These are phyloP conservation scores for Gymnoscelis rufifasciata DNA, from an alignment of 2,888 invertebrate species.

Conservation along the genomic window DNA sequence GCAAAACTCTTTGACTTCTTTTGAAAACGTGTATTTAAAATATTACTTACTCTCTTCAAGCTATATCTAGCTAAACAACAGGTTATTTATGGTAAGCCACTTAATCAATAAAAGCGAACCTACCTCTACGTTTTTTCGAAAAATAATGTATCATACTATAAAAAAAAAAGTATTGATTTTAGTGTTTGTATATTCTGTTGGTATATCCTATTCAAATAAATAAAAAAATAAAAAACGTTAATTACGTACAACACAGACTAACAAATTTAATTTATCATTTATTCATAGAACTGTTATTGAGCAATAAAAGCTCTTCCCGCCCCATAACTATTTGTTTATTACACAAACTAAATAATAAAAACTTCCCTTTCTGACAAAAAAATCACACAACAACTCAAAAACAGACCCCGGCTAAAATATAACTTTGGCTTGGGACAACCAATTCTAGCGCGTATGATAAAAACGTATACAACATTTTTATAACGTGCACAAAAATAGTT, in stretches of 20 bases:
- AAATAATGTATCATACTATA: no score
- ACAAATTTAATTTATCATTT: conserved; percentile 3
- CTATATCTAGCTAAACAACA: no score
- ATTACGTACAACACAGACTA: neutral
- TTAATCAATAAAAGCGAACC: no score
- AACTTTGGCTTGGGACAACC: conserved; percentile 48
- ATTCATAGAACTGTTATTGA: conserved; percentile 12
- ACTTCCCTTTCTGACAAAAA: conserved; percentile 27
- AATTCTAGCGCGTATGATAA: conserved; percentile 50
- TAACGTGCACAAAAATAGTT: conserved; percentile 21
- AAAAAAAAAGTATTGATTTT: no score
- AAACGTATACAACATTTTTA: conserved; percentile 35
- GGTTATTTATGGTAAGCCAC: no score
- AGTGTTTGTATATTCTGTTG: no score
- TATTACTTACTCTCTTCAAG: no score
- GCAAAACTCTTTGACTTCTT: neutral
- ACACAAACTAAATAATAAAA: conserved; percentile 25
- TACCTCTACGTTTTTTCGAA: no score
- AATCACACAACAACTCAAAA: conserved; percentile 38
- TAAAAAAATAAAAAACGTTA: neutral
- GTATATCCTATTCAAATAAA: no score
- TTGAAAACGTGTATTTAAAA: neutral
- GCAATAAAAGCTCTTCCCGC: conserved; percentile 9
- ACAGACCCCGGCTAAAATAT: conserved; percentile 49
- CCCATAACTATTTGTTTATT: conserved; percentile 17